A percentile compares a stretch with the other conserved stretches of the same genome.
These are phyloP conservation scores for Haemorhous mexicanus DNA, from an alignment of 2,113 vertebrate species.

Conservation along the genomic window DNA sequence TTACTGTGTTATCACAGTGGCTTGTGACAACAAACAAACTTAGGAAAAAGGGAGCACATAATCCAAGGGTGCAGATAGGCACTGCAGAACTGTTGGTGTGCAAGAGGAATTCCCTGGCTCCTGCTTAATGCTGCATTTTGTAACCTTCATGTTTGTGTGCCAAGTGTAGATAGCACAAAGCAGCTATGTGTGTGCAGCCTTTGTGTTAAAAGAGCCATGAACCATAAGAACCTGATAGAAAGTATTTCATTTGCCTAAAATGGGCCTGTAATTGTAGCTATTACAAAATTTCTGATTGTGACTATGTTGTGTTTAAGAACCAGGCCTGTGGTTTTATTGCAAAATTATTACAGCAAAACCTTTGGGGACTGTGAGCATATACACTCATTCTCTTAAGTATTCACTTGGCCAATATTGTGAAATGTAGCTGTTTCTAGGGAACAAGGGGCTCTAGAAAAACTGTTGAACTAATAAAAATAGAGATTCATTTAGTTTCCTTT, in stretches of 20 bases:
- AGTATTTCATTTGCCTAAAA: conserved; percentile 33
- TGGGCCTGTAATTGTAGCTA: conserved; percentile 42
- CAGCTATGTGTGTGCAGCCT: neutral
- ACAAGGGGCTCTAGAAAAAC: neutral
- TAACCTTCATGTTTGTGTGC: neutral
- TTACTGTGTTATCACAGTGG: neutral
- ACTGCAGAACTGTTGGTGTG: neutral
- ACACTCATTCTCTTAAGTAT: conserved; percentile 17
- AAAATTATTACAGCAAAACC: conserved; percentile 38
- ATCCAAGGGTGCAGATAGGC: neutral
- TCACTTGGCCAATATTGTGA: neutral
- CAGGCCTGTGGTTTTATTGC: conserved; percentile 63
- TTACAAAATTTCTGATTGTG: conserved; percentile 41
- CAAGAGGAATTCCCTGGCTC: neutral
- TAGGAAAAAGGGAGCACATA: neutral
- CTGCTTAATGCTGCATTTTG: neutral
- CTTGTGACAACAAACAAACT: neutral
- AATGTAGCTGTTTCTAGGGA: neutral
- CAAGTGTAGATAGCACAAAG: neutral
- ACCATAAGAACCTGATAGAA: neutral
- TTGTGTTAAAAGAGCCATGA: neutral
- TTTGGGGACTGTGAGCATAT: neutral
- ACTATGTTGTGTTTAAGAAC: conserved; percentile 51
- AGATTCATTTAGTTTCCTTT: neutral
- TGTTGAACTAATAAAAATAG: neutral